Percentiles rank a stretch among this genome's conserved stretches.
Evolutionary conservation across 2,888 invertebrate species (phyloP).

Genomic region (Dynastes maya): DNA sequence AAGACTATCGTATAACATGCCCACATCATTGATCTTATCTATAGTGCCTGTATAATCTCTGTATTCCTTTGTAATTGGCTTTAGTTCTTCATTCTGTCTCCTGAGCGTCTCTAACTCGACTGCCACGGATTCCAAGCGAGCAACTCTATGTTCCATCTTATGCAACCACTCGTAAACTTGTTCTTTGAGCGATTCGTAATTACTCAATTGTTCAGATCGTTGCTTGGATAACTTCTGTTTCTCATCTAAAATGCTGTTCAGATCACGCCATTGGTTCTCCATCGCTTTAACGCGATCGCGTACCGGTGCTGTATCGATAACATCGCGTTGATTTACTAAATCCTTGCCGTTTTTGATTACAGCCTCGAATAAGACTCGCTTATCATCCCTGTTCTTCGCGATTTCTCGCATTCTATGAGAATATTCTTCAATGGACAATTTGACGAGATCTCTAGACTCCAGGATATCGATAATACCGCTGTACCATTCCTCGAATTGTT

Average conservation of each 20-base stretch:
- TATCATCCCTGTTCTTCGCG: slow-evolving; percentile 67
- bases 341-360: slow-evolving; percentile 87
- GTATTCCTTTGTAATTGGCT: slow-evolving; percentile 91
- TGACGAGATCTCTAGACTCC: slow-evolving; percentile 81
- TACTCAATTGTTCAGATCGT: slow-evolving; percentile 87
- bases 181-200: slow-evolving; percentile 88
- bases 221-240: slow-evolving; percentile 88
- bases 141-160: slow-evolving; percentile 84
- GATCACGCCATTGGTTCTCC: slow-evolving; percentile 92
- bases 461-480: slow-evolving; percentile 81
- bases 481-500: slow-evolving; percentile 82
- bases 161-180: slow-evolving; percentile 90
- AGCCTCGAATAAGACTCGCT: slow-evolving; percentile 80
- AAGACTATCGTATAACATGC: slow-evolving; percentile 88
- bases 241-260: slow-evolving; percentile 87
- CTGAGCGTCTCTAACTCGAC: slow-evolving; percentile 89
- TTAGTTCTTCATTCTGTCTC: slow-evolving; percentile 86
- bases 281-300: slow-evolving; percentile 88
- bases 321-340: slow-evolving; percentile 87
- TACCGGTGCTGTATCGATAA: slow-evolving; percentile 88
- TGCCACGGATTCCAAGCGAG: slow-evolving; percentile 87
- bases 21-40: slow-evolving; percentile 93
- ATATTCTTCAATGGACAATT: slow-evolving; percentile 79
- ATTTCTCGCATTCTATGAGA: slow-evolving; percentile 74
- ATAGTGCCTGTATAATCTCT: slow-evolving; percentile 88